These are phyloP conservation scores for Dynastes tityus DNA, from an alignment of 2,888 invertebrate species.

Conservation along the genomic window DNA sequence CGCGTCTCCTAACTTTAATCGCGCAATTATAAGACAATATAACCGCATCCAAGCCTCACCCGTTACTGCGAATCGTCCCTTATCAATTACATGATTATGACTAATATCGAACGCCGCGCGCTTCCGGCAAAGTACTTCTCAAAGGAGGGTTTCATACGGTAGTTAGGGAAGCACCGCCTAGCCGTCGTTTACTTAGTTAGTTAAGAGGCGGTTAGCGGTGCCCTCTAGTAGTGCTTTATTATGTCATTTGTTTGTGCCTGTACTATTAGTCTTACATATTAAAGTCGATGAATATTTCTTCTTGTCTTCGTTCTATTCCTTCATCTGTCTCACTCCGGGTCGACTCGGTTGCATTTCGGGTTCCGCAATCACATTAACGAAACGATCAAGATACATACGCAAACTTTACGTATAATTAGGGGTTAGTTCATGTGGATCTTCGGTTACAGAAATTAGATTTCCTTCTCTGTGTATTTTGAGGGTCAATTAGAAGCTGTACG, in stretches of 20 bases:
- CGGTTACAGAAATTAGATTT: slow-evolving; percentile 65
- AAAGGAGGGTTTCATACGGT: background rate
- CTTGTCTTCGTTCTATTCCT: background rate
- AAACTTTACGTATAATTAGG: slow-evolving; percentile 62
- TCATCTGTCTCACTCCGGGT: slow-evolving; percentile 30
- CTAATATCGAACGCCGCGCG: background rate
- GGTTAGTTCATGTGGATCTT: slow-evolving; percentile 59
- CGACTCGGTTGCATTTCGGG: slow-evolving; percentile 53
- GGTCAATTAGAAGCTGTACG: background rate
- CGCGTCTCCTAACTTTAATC: too few species aligned
- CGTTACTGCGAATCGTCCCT: background rate
- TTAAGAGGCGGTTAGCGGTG: background rate
- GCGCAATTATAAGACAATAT: too few species aligned
- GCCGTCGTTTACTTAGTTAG: background rate
- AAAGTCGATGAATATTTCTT: background rate
- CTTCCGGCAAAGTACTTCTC: background rate
- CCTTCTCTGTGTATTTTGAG: slow-evolving; percentile 51
- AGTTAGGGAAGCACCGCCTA: background rate
- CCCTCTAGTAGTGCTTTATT: slow-evolving; percentile 1
- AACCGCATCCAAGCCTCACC: too few species aligned
- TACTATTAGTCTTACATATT: slow-evolving; percentile 7
- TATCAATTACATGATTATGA: slow-evolving; percentile 37
- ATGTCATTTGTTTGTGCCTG: background rate
- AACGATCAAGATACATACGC: slow-evolving; percentile 62
- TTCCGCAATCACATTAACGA: slow-evolving; percentile 66